A percentile compares a stretch with the other conserved stretches of the same genome.
Conservation (phyloP, 1,140 invertebrate genomes). For the Linepithema humile region DNA sequence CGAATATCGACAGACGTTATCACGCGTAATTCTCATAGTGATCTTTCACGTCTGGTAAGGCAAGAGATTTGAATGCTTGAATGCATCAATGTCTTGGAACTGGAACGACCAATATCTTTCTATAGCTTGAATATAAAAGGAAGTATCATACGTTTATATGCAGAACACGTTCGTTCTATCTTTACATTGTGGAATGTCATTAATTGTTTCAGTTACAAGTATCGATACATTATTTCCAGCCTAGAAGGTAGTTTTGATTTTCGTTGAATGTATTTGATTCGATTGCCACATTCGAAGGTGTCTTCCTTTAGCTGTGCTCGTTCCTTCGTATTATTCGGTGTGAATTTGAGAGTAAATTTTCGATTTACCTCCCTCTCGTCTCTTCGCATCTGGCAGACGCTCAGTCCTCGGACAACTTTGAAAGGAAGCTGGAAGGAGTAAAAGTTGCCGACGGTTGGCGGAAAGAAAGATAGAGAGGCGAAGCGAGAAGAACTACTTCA, state of each 20-base stretch:
- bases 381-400: slow-evolving; percentile 38
- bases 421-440: slow-evolving; percentile 67
- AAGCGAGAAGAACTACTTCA: slow-evolving; percentile 65
- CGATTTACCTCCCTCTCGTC: slow-evolving; percentile 54
- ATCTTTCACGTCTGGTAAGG: slow-evolving; percentile 23
- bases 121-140: not conserved
- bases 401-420: slow-evolving; percentile 64
- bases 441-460: slow-evolving; percentile 66
- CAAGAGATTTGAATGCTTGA: slow-evolving; percentile 25
- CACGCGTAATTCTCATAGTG: not conserved
- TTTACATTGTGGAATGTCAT: not conserved
- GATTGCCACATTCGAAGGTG: slow-evolving; percentile 3
- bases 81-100: slow-evolving; percentile 17
- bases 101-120: slow-evolving; percentile 19
- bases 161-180: slow-evolving; percentile 1
- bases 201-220: slow-evolving; percentile 5
- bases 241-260: slow-evolving; percentile 5
- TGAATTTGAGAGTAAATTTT: slow-evolving; percentile 70
- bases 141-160: slow-evolving; percentile 11
- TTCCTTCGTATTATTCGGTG: slow-evolving; percentile 53
- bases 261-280: not conserved
- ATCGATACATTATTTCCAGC: slow-evolving; percentile 21
- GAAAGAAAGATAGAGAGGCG: slow-evolving; percentile 62
- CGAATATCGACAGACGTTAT: slow-evolving; percentile 9
- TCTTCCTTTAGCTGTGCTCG: slow-evolving; percentile 35